Evolutionary conservation across 2,113 vertebrate species (phyloP), one percentile per base, ranked within the genome.

Genomic region (Calyptomena viridis): DNA sequence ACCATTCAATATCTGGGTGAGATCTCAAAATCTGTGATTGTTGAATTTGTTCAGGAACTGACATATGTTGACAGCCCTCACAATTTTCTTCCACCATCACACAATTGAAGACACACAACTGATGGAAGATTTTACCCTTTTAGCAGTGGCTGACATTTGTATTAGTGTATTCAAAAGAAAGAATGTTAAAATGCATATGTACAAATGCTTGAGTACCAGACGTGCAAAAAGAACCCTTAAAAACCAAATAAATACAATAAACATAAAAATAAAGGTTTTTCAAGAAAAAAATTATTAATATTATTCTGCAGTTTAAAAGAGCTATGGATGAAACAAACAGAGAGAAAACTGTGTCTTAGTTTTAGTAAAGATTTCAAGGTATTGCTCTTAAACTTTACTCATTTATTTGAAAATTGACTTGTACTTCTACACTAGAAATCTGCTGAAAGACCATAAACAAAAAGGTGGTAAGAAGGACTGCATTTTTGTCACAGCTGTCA

Each of bases 401-500:
- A 60, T 83, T 84, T 90, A 35, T 67, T 89, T 88, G 55, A 75
- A 93, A 93, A 81, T 55, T n/a, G 27, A 55, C 47, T 84, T 69
- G 37, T 75, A 50, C 17, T 87, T 49, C 47, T 77, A 33, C 64
- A 68, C 17, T 52, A 22, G 52, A 91, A 94, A 67, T 11, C 39
- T 47, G 33, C 82, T 77, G 68, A 69, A 93, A 76, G 67, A 49
- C 85, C 60, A 83, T 69, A 86, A 94, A 67, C 72, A 84, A 77
- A 91, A 91, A 60, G 17, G 63, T 39, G 88, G 55, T 52, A 63
- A 78, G 87, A 94, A 93, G 86, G 64, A 40, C 52, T 84, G 31
- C 59, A 68, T 95, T 97, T 94, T 94, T 89, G 83, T 81, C 83
- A 78, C 94, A 96, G 93, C 92, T 96, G 92, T 92, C 92, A 89